Evolutionary conservation across 1,140 invertebrate genomes (phyloP), one percentile per base, ranked within the genome.

Genomic region (Panonychus citri): DNA sequence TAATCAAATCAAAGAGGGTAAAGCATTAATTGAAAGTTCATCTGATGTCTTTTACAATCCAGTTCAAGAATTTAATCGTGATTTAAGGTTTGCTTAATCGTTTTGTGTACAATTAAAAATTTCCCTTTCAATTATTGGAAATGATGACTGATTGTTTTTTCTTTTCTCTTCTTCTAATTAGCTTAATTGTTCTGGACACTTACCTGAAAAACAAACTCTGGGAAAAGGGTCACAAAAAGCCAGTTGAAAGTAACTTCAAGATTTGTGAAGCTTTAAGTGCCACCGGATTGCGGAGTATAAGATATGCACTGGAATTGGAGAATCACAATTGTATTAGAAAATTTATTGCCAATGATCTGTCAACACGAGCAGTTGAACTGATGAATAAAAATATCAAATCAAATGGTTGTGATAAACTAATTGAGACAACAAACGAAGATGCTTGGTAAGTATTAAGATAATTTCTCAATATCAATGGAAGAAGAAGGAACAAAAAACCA

Each of bases 51-150:
- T 97, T 70, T 96, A 95, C 65, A 97, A 96, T 73, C 88, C 87
- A 3, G 90, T 94, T 19, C 91, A 97, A 70, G 85, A 95, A 70
- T 95, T 96, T 64, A 96, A 96, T 67, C 74, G 91, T 64, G 91
- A 97, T 73, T 69, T 97, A n/a, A 91, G 81, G 74, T 81, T 75
- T 57, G 65, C 64, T 1, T 24, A 19, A 4, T 24, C 21, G 7
- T 19, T 21, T 13, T 13, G 51, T 62, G 67, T n/a, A n/a, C n/a
- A 34, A 21, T n/a, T 54, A 15, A 43, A 39, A 15, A 13, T 3
- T 17, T 59, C 26, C 12, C 52, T 46, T 53, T 24, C 4, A 21
- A 46, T 46, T 24, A n/a, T 46, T 34, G 5, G 30, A 12, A 12
- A 43, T 39, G 37, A 7, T 40, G 1, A 40, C 3, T 17, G 19